Percentiles rank a stretch among this genome's conserved stretches.
Conservation (phyloP, 2,888 invertebrate genomes). For the Keiferia lycopersicella region DNA sequence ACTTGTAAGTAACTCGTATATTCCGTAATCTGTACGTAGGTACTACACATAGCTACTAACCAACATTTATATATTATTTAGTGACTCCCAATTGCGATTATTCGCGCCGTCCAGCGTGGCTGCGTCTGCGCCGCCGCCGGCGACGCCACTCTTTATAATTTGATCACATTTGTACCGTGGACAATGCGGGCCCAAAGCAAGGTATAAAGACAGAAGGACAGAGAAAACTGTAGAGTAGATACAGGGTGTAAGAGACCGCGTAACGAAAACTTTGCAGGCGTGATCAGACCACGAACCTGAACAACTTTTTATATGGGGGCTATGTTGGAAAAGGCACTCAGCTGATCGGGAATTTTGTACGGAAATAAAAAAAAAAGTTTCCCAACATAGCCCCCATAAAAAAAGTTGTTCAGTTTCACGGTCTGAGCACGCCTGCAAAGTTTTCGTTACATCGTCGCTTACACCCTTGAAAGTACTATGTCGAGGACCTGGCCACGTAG, state of each 20-base stretch:
- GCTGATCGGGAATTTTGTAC: too few species aligned
- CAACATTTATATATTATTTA: slow-evolving; percentile 50
- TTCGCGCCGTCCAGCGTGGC: slow-evolving; percentile 55
- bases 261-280: too few species aligned
- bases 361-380: too few species aligned
- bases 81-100: slow-evolving; percentile 57
- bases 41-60: too few species aligned
- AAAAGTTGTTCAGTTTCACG: background rate
- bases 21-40: background rate
- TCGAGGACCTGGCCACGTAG: background rate
- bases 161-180: slow-evolving; percentile 79
- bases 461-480: too few species aligned
- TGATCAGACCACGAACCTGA: too few species aligned
- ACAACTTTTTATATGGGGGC: too few species aligned
- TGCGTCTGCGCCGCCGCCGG: slow-evolving; percentile 50
- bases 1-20: too few species aligned
- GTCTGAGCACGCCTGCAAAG: too few species aligned
- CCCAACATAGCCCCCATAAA: background rate
- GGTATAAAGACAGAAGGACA: slow-evolving; percentile 62
- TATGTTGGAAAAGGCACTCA: too few species aligned
- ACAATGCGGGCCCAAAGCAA: slow-evolving; percentile 76
- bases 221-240: slow-evolving; percentile 44
- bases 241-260: too few species aligned
- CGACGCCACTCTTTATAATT: slow-evolving; percentile 77
- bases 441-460: too few species aligned